Evolutionary conservation across 1,140 invertebrate species (phyloP).

Genomic region (Drosophila novamexicana): DNA sequence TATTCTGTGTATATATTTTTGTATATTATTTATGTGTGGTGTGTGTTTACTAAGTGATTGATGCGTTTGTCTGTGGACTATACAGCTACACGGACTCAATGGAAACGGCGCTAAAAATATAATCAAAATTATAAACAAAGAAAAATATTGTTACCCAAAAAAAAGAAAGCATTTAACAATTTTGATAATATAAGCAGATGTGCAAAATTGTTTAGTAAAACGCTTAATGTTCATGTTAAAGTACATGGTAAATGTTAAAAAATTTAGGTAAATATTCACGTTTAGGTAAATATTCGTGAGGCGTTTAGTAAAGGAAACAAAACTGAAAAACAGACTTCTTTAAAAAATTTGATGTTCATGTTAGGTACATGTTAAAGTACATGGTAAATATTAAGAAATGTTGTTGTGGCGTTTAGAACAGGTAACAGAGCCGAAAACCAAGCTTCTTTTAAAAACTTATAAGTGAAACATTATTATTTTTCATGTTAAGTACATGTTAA

Average conservation of each 20-base stretch:
- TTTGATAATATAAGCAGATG: conserved; percentile 5
- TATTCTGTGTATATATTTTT: conserved; percentile 35
- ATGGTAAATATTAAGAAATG: neutral
- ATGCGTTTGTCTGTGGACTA: conserved; percentile 34
- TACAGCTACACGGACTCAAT: conserved; percentile 64
- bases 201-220: conserved; percentile 10
- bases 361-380: conserved; percentile 3
- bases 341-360: neutral
- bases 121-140: conserved; percentile 39
- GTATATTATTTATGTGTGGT: conserved; percentile 32
- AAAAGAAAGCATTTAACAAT: conserved; percentile 1
- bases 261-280: too few relatives aligned
- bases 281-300: too few relatives aligned
- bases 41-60: conserved; percentile 41
- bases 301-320: too few relatives aligned
- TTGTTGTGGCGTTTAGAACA: too few relatives aligned
- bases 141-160: conserved; percentile 15
- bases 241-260: too few relatives aligned
- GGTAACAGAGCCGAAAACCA: too few relatives aligned
- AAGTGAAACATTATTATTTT: neutral
- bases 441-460: too few relatives aligned
- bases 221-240: neutral
- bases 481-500: neutral
- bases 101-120: conserved; percentile 71
- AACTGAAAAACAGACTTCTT: too few relatives aligned